Percentiles rank a stretch among this genome's conserved stretches.
Evolutionary conservation across 2,113 vertebrate genomes (phyloP).

Genomic region (Oryctolagus cuniculus): DNA sequence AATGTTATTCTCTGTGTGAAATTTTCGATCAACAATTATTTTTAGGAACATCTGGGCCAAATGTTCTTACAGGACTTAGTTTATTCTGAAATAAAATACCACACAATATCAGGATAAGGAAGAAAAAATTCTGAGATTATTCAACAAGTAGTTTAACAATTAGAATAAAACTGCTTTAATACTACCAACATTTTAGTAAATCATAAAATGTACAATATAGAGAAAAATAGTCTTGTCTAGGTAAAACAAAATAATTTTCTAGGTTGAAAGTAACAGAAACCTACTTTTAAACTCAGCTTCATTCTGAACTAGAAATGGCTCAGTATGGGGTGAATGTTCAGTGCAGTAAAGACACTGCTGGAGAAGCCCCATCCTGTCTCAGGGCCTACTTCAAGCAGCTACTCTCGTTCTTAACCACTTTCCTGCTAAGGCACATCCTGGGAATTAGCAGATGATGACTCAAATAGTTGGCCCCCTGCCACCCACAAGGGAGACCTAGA

Average conservation of each 20-base stretch:
- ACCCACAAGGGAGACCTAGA: too few relatives aligned
- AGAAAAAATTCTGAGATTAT: conserved; percentile 40
- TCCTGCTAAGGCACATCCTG: too few relatives aligned
- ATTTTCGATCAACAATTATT: conserved; percentile 71
- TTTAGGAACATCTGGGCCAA: conserved; percentile 75
- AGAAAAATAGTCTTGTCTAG: neutral
- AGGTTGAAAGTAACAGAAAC: neutral
- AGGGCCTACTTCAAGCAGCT: too few relatives aligned
- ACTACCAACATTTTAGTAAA: neutral
- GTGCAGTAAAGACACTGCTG: too few relatives aligned
- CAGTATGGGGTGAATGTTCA: too few relatives aligned
- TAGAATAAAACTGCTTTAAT: conserved; percentile 8
- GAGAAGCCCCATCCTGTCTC: too few relatives aligned
- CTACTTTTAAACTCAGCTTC: neutral
- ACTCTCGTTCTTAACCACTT: too few relatives aligned
- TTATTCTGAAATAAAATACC: conserved; percentile 65
- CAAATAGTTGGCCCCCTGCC: too few relatives aligned
- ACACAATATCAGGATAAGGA: neutral
- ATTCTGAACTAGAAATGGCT: neutral
- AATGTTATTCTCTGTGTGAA: conserved; percentile 68
- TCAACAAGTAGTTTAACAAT: neutral
- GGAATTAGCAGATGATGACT: too few relatives aligned
- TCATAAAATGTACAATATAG: neutral
- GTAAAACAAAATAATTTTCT: conserved; percentile 41
- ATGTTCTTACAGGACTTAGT: conserved; percentile 56